Evolutionary conservation across 2,888 invertebrate genomes (phyloP), one percentile per base, ranked within the genome.

Genomic region (Noctua fimbriata): DNA sequence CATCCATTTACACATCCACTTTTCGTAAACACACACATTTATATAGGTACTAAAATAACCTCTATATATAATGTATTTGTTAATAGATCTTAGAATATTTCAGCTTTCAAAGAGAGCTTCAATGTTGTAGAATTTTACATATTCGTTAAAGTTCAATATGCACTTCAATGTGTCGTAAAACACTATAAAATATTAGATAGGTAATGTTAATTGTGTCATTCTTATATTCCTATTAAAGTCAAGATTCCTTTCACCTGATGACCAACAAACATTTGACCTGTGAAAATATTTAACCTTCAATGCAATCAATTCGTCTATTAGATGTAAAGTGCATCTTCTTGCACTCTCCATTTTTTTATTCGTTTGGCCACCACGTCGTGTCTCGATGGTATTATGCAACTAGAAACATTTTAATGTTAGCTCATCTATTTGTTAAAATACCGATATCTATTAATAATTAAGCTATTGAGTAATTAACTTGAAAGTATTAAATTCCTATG

Each of bases 241-340:
- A 74, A 79, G 73, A 73, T 65, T 75, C 86, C 87, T 83, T 83
- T 83, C 87, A 86, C 86, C 36, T 44, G 52, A 58, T 76, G 81
- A 76, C 71, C 69, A 85, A 73, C 49, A 52, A 85, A 73, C 55
- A 55, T 66, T 55, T 73, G 66, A 82, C 47, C 55, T 82, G 82
- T 49, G 74, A 81, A 85, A 75, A 71, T 32, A 71, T 74, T 66
- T 82, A 72, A 85, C 83, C 83, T 83, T 83, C 77, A 86, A 14
- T 69, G 76, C 69, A 66, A 76, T 82, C 66, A 32, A 85, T 81
- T 70, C 28, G 44, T 72, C 28, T 63, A 71, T 79, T 65, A 82
- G n/a, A 63, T 44, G 49, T 49, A 65, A 79, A 79, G 71, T 82
- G 81, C 81, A 81, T 85, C 49, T 73, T 69, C 49, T 49, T 69